Base-by-base conservation (phyloP, 2,888 invertebrate genomes). In the Agrypnus murinus region DNA sequence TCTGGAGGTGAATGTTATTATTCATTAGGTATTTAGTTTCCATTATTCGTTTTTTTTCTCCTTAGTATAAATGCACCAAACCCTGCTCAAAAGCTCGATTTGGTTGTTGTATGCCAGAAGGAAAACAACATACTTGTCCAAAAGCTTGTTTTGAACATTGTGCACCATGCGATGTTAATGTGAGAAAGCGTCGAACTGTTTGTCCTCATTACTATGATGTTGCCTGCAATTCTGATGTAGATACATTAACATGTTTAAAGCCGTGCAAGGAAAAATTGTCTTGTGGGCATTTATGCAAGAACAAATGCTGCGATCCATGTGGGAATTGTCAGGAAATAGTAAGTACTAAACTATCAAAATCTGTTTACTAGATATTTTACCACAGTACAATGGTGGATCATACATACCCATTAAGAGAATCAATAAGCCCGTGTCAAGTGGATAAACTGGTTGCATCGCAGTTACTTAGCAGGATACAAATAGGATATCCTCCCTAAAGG, bases 231-330 rank as follows among this genome's bases (percentile, higher is more conserved):
- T 63, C 69, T 8, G 83, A 88, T 63, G 83, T 87, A 0, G 85
- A 89, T 48, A 79, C 78, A 0, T 79, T 77, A 0, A 75, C 75
- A 0, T 91, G 91, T 75, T 69, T 65, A 0, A 85, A 85, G 73
- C 87, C 86, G 0, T 90, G 90, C 78, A 82, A 83, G 1, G 86
- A 86, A 43, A 74, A 58, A 0, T 75, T 90, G 76, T 69, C 80
- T 0, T 90, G 90, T 74, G 86, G 86, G 3, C 90, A 90, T 78
- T 80, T 80, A 68, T 91, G 90, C 77, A 85, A 81, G 75, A 86
- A 84, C 46, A 82, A 82, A 69, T 90, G 90, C 78, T 79, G 19
- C 36, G 85, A 88, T 68, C 43, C 74, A 8, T 90, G 90, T 74
- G 87, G 87, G 10, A 83, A 85, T 43, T 90, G 89, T 77, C 75